Base-by-base conservation (phyloP, 2,113 vertebrate species). In the Tinamus guttatus region DNA sequence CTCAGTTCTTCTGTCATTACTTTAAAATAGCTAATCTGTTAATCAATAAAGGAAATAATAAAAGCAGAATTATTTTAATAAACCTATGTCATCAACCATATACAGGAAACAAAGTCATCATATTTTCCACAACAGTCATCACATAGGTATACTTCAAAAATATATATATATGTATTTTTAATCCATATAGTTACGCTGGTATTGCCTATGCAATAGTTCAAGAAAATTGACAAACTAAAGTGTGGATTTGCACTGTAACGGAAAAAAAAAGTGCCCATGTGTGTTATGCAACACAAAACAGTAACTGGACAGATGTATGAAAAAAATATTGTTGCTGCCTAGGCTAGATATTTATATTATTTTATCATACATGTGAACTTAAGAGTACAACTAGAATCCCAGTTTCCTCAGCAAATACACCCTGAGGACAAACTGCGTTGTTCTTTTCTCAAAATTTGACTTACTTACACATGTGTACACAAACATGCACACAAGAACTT, bases 31-130 rank as follows among this genome's bases (percentile, higher is more conserved):
- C 54, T 88, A 76, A 24, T 89, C 51, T 88, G 56, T 71, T 95
- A 95, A 90, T 54, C 47, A 81, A 82, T 52, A 34, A 63, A 76
- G 69, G 60, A 95, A 97, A 75, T 47, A 89, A 95, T 73, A 81
- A 45, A 10, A 27, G 76, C 8, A 36, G 36, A 81, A 71, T 69
- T 49, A 69, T 15, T 90, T 90, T n/a, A 38, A 81, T 62, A 58
- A 32, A 75, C 4, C n/a, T 52, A 3, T 36, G 60, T 45, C 49
- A 88, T 40, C 62, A 22, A 43, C 43, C 45, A 28, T 41, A 69
- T 6, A 43, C 27, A 79, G 52, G 3, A 43, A 8, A 32, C 9
- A 4, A 80, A 64, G 18, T 56, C n/a, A 56, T 13, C 10, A 7
- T 64, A 27, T 75, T 90, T 86, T 68, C 52, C 47, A 81, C 68